A percentile compares a stretch with the other conserved stretches of the same genome.
Evolutionary conservation across 2,888 invertebrate species (phyloP).

Genomic region (Trisateles emortualis): DNA sequence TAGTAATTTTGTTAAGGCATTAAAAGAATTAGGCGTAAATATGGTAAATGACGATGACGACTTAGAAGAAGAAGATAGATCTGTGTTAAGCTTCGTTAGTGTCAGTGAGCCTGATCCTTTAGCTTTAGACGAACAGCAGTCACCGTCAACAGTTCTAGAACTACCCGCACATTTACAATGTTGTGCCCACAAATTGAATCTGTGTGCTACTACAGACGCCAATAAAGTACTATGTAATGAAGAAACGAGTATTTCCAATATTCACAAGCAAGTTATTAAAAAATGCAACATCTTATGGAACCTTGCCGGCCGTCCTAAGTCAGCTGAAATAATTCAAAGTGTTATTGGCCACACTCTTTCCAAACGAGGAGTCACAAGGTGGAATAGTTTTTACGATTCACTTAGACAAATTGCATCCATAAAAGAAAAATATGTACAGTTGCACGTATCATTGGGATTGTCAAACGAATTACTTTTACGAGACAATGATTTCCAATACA

Average conservation of each 20-base stretch:
- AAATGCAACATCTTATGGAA: conserved; percentile 32
- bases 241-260: conserved; percentile 20
- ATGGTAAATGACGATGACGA: background rate
- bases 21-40: conserved; percentile 10
- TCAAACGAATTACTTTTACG: conserved; percentile 2
- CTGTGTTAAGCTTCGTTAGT: conserved; percentile 13
- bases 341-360: conserved; percentile 34
- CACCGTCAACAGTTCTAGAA: conserved; percentile 11
- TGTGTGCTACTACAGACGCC: conserved; percentile 36
- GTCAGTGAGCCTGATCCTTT: conserved; percentile 11
- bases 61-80: conserved; percentile 9
- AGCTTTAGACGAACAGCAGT: conserved; percentile 9
- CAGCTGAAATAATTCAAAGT: conserved; percentile 36
- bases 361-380: conserved; percentile 23
- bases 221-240: conserved; percentile 28
- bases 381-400: conserved; percentile 35
- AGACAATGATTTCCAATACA: conserved; percentile 2
- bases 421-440: conserved; percentile 15
- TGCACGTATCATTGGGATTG: background rate
- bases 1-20: conserved; percentile 21
- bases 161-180: conserved; percentile 33
- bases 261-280: conserved; percentile 28
- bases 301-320: conserved; percentile 20
- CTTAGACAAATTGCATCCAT: conserved; percentile 17
- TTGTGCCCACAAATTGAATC: conserved; percentile 31